Percentiles rank a stretch among this genome's conserved stretches.
Conservation (phyloP, 2,888 invertebrate species). For the Mythimna impura region DNA sequence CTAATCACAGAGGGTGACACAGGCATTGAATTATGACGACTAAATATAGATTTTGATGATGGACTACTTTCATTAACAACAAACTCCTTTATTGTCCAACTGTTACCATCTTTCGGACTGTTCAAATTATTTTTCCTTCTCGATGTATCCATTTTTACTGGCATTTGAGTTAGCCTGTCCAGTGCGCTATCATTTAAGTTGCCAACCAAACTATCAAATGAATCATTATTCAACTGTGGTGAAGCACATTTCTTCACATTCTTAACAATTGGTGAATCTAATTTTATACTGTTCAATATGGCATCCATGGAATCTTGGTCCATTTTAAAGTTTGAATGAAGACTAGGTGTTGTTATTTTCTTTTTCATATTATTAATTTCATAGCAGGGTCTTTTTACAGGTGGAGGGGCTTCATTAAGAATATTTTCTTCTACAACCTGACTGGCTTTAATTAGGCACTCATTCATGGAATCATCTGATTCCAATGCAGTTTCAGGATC, state of each 20-base stretch:
- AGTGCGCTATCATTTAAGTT: conserved; percentile 87
- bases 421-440: conserved; percentile 87
- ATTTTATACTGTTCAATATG: conserved; percentile 81
- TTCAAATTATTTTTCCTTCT: conserved; percentile 59
- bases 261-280: conserved; percentile 79
- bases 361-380: conserved; percentile 61
- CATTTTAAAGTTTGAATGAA: conserved; percentile 73
- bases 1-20: conserved; percentile 80
- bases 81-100: conserved; percentile 79
- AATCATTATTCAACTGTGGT: conserved; percentile 83
- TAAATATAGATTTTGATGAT: conserved; percentile 79
- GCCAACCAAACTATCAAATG: conserved; percentile 86
- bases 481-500: conserved; percentile 84
- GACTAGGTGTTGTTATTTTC: conserved; percentile 61
- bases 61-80: conserved; percentile 78
- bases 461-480: conserved; percentile 89
- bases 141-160: conserved; percentile 70
- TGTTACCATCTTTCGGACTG: conserved; percentile 55
- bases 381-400: conserved; percentile 72
- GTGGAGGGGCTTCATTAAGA: conserved; percentile 68
- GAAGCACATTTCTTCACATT: conserved; percentile 77
- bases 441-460: conserved; percentile 86
- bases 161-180: conserved; percentile 83
- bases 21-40: conserved; percentile 87
- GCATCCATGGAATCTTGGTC: conserved; percentile 85